These are phyloP conservation scores for Orientallactaga sibirica DNA, from an alignment of 2,797 vertebrate species.

Conservation along the genomic window DNA sequence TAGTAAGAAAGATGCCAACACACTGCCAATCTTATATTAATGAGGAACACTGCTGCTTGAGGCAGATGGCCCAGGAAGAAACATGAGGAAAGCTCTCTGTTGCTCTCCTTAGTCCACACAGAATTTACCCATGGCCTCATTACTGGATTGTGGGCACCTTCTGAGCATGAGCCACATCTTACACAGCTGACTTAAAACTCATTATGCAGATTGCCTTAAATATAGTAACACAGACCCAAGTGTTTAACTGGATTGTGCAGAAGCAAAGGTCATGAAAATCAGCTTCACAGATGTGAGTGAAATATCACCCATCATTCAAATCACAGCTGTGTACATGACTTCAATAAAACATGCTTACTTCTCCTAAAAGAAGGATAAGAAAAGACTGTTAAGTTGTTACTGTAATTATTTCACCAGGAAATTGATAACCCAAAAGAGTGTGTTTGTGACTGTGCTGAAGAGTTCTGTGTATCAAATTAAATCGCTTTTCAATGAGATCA, in stretches of 20 bases:
- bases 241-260: conserved; percentile 66
- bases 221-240: conserved; percentile 56
- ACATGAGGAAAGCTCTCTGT: neutral
- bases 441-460: conserved; percentile 56
- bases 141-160: neutral
- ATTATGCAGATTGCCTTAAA: conserved; percentile 60
- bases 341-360: conserved; percentile 76
- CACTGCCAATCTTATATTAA: neutral
- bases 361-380: conserved; percentile 66
- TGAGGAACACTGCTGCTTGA: neutral
- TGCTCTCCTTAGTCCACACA: neutral
- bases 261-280: conserved; percentile 76
- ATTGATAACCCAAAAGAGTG: conserved; percentile 72
- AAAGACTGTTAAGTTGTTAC: conserved; percentile 67
- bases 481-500: conserved; percentile 72
- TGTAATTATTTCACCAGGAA: conserved; percentile 80
- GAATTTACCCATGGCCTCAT: neutral
- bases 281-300: conserved; percentile 70
- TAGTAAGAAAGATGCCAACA: neutral
- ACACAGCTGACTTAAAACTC: conserved; percentile 49
- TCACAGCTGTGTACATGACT: conserved; percentile 71
- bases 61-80: neutral
- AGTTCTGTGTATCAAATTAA: conserved; percentile 70
- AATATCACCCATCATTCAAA: conserved; percentile 69
- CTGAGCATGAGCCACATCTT: neutral